Percentiles rank a stretch among this genome's conserved stretches.
phyloP scores from a whole-genome alignment of 2,113 vertebrate species.

The Muntiacus muntjak region DNA sequence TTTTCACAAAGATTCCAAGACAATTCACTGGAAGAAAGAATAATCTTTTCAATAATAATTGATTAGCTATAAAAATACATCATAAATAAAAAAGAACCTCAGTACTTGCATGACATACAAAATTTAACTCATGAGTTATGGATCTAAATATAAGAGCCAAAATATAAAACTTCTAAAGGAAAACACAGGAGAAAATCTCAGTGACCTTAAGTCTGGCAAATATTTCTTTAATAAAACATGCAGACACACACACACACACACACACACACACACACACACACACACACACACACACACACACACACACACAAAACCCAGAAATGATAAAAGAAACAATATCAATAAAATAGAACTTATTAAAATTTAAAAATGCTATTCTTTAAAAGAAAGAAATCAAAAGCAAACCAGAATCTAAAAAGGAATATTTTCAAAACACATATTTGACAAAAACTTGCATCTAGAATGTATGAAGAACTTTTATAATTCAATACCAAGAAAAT shows the following conservation, averaged over 20 bases:
- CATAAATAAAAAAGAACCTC: not conserved
- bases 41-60: not conserved
- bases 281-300: too few species aligned
- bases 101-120: not conserved
- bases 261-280: not conserved
- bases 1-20: not conserved
- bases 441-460: not conserved
- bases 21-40: not conserved
- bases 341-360: not conserved
- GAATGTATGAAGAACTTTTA: not conserved
- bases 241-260: not conserved
- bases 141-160: not conserved
- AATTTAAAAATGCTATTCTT: not conserved
- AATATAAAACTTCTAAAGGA: not conserved
- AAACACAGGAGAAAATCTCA: not conserved
- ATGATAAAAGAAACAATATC: not conserved
- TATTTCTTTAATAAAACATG: not conserved
- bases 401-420: not conserved
- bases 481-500: not conserved
- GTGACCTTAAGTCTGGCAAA: not conserved
- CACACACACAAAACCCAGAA: not conserved
- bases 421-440: not conserved
- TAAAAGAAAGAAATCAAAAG: not conserved
- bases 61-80: not conserved
- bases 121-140: not conserved